These are phyloP conservation scores for Calosoma granatense DNA, from an alignment of 1,140 invertebrate genomes.

Conservation along the genomic window DNA sequence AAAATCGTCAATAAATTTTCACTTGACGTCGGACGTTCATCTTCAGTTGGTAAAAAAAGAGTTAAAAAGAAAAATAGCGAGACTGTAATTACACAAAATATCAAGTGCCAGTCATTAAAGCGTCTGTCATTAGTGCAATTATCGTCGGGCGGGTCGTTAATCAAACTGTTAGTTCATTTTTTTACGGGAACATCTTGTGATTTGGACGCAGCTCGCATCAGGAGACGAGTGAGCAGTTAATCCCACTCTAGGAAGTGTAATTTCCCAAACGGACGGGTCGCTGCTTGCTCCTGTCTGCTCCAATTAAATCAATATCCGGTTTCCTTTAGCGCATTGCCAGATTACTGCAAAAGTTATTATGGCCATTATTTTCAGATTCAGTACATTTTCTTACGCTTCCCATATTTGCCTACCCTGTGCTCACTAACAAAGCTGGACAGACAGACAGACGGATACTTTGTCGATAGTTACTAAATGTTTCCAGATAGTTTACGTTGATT, in stretches of 20 bases:
- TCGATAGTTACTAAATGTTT: too few relatives aligned
- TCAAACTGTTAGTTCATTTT: conserved; percentile 1
- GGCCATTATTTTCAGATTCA: not conserved
- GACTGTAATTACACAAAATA: not conserved
- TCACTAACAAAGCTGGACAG: too few relatives aligned
- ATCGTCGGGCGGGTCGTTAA: conserved; percentile 1
- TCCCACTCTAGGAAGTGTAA: not conserved
- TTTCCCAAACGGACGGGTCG: not conserved
- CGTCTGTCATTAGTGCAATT: conserved; percentile 2
- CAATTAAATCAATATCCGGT: conserved; percentile 9
- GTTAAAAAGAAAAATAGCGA: not conserved
- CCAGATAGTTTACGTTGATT: too few relatives aligned
- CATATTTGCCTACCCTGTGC: too few relatives aligned
- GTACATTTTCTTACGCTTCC: too few relatives aligned
- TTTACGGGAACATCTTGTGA: not conserved
- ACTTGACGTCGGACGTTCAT: not conserved
- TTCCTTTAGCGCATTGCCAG: not conserved
- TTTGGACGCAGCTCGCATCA: not conserved
- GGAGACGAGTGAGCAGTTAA: not conserved
- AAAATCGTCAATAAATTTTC: not conserved
- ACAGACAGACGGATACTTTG: too few relatives aligned
- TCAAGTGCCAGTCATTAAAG: conserved; percentile 1
- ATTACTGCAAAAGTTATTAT: not conserved
- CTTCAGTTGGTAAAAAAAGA: not conserved
- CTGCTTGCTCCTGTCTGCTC: not conserved